Evolutionary conservation across 2,113 vertebrate genomes (phyloP).

Genomic region (Rousettus leschenaultii): DNA sequence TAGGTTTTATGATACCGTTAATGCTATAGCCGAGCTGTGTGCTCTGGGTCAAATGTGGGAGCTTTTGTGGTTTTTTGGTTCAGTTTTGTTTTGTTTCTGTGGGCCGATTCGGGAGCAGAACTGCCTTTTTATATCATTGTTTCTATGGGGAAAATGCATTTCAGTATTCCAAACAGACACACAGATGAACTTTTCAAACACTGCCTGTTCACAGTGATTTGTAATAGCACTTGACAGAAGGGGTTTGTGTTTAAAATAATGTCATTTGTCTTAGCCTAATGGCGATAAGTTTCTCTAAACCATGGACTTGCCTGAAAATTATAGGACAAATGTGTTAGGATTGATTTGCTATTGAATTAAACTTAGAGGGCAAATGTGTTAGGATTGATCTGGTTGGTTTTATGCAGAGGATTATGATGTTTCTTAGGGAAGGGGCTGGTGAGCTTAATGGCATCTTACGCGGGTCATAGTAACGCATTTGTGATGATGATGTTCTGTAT

Average conservation of each 20-base stretch:
- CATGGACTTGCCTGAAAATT: conserved; percentile 25
- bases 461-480: conserved; percentile 37
- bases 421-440: conserved; percentile 47
- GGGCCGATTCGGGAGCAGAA: conserved; percentile 19
- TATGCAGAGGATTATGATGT: background rate
- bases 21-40: background rate
- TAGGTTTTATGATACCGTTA: background rate
- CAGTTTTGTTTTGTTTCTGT: conserved; percentile 40
- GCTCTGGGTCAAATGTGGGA: background rate
- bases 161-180: conserved; percentile 30
- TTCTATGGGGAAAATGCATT: conserved; percentile 18
- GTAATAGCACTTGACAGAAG: conserved; percentile 33
- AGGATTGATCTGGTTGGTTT: background rate
- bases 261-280: conserved; percentile 25
- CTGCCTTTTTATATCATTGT: conserved; percentile 19
- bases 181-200: conserved; percentile 45
- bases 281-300: conserved; percentile 37
- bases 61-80: conserved; percentile 4
- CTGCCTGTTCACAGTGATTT: background rate
- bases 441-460: conserved; percentile 47
- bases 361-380: conserved; percentile 35
- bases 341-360: conserved; percentile 37
- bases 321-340: conserved; percentile 34
- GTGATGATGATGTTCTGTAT: conserved; percentile 82
- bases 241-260: conserved; percentile 44